These are phyloP conservation scores for Carcharodon carcharias DNA, from an alignment of 2,797 vertebrate species.

Conservation along the genomic window DNA sequence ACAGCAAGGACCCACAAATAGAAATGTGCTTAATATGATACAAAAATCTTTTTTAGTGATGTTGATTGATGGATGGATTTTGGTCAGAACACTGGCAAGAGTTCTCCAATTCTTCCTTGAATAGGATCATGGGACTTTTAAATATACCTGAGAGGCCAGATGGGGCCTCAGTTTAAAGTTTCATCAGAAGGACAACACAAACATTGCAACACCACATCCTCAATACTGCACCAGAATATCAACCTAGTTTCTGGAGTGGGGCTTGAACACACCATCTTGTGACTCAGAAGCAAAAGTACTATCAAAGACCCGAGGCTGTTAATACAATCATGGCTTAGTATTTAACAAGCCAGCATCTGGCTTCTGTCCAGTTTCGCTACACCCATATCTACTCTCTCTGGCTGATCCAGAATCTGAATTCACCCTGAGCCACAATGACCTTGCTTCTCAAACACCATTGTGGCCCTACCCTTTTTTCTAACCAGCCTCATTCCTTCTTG, in stretches of 20 bases:
- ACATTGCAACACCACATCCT: not conserved
- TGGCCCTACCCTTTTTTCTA: too few relatives aligned
- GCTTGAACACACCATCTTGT: not conserved
- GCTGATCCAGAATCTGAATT: not conserved
- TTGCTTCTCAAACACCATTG: not conserved
- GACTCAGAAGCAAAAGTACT: not conserved
- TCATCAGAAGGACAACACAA: not conserved
- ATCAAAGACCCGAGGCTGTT: not conserved
- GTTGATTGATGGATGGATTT: not conserved
- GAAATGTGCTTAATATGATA: not conserved
- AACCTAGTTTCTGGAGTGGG: not conserved
- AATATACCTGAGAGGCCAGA: too few relatives aligned
- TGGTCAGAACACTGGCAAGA: not conserved
- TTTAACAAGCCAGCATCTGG: not conserved
- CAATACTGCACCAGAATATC: not conserved
- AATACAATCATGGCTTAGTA: not conserved
- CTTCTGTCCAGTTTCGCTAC: not conserved
- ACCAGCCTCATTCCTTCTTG: too few relatives aligned
- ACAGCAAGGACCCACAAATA: not conserved
- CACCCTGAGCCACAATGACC: not conserved
- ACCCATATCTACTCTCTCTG: not conserved
- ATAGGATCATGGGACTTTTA: not conserved
- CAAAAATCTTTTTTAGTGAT: not conserved
- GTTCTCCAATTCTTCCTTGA: not conserved
- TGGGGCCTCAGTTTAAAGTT: not conserved